phyloP scores from a whole-genome alignment of 1,140 invertebrate genomes.

The Drosophila mayri region DNA sequence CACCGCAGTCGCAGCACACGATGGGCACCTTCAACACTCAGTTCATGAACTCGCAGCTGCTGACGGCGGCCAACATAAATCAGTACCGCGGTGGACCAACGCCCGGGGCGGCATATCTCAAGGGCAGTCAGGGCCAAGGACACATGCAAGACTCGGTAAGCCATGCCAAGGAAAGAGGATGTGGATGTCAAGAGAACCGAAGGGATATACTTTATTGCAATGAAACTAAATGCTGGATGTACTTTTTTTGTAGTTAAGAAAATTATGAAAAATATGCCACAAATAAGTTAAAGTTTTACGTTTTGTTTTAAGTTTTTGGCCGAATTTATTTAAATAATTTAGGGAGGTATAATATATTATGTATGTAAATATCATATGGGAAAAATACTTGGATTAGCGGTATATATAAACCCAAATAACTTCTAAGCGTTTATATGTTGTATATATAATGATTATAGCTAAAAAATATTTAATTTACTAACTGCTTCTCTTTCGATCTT shows the following conservation, averaged over 20 bases:
- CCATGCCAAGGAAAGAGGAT: not conserved
- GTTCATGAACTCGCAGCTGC: constrained; percentile 84
- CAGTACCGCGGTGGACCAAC: constrained; percentile 85
- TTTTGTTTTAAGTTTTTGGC: not conserved
- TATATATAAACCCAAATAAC: too few species aligned
- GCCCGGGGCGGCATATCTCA: constrained; percentile 86
- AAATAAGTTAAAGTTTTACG: not conserved
- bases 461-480: not conserved
- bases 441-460: not conserved
- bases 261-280: not conserved
- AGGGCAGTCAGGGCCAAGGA: constrained; percentile 87
- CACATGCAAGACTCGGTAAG: constrained; percentile 85
- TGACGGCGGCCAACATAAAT: constrained; percentile 78
- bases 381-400: too few species aligned
- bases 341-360: not conserved
- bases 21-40: constrained; percentile 84
- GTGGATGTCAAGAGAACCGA: not conserved
- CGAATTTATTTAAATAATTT: not conserved
- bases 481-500: not conserved
- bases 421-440: not conserved
- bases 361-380: too few species aligned
- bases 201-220: not conserved
- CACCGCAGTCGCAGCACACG: constrained; percentile 79
- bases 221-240: not conserved
- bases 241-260: not conserved